These are phyloP conservation scores for Vimba vimba DNA, from an alignment of 2,113 vertebrate species.

Conservation along the genomic window DNA sequence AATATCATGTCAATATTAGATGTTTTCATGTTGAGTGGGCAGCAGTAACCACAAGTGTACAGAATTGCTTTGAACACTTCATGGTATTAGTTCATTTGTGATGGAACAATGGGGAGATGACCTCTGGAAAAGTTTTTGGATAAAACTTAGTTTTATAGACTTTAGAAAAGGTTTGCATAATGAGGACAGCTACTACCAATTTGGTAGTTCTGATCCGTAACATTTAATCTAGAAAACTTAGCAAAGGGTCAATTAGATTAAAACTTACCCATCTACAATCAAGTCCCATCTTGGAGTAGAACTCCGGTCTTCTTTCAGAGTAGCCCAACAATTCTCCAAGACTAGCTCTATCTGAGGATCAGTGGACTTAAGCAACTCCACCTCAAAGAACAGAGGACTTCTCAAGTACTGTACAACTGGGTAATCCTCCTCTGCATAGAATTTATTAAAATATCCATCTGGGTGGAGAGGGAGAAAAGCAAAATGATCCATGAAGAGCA, in stretches of 20 bases:
- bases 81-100: too few relatives aligned
- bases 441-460: constrained; percentile 67
- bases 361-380: constrained; percentile 38
- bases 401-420: constrained; percentile 70
- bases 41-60: too few relatives aligned
- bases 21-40: too few relatives aligned
- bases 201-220: neutral
- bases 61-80: too few relatives aligned
- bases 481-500: too few relatives aligned
- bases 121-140: too few relatives aligned
- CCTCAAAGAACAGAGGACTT: constrained; percentile 71
- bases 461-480: neutral
- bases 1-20: too few relatives aligned
- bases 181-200: too few relatives aligned
- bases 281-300: constrained; percentile 50
- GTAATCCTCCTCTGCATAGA: constrained; percentile 69
- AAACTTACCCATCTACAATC: constrained; percentile 44
- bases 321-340: constrained; percentile 56
- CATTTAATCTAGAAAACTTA: neutral
- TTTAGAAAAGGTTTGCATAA: too few relatives aligned
- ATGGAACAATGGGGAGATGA: too few relatives aligned
- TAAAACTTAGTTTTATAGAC: too few relatives aligned
- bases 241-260: too few relatives aligned
- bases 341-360: constrained; percentile 51
- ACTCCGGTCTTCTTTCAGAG: neutral